Evolutionary conservation across 2,113 vertebrate genomes (phyloP), one percentile per base, ranked within the genome.

Genomic region (Coturnix japonica): DNA sequence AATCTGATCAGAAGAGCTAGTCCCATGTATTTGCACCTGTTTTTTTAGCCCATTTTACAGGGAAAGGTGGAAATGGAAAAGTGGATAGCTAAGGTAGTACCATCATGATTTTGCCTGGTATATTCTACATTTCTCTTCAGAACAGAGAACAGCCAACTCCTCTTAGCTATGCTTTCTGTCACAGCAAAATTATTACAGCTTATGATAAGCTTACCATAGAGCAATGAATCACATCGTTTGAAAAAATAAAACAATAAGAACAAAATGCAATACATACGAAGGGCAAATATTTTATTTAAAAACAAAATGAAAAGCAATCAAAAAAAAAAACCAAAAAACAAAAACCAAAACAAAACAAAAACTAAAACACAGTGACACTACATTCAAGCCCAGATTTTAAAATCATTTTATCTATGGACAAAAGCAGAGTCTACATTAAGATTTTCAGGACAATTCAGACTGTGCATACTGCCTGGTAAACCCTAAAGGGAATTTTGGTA

Each of bases 171-270:
- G 18, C 12, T 49, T 63, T 28, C 33, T 69, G 8, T 60, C 46
- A 43, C 3, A 66, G 26, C 21, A 44, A n/a, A 46, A 49, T 16
- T 18, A 66, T 35, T n/a, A 43, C 20, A 31, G 20, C 23, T 23
- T 57, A 78, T 9, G 31, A 69, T 10, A 9, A 79, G 35, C 17
- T 74, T 26, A 47, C 28, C 28, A 78, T 11, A 87, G n/a, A 87
- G 43, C 6, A 74, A 85, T 3, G 0, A 78, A 71, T 25, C 0
- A 0, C 16, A 28, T 15, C 57, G 26, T 26, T 84, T 83, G n/a
- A 43, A 76, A 63, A 69, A 72, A 76, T 4, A 47, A 22, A 47
- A 21, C 20, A 21, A 44, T 11, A n/a, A 53, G 9, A 20, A 23
- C 2, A 25, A 57, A 76, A 22, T 49, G 46, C 9, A 85, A 75